These are phyloP conservation scores for Ascidia mentula DNA, from an alignment of 23 tunicate genomes.

Conservation along the genomic window DNA sequence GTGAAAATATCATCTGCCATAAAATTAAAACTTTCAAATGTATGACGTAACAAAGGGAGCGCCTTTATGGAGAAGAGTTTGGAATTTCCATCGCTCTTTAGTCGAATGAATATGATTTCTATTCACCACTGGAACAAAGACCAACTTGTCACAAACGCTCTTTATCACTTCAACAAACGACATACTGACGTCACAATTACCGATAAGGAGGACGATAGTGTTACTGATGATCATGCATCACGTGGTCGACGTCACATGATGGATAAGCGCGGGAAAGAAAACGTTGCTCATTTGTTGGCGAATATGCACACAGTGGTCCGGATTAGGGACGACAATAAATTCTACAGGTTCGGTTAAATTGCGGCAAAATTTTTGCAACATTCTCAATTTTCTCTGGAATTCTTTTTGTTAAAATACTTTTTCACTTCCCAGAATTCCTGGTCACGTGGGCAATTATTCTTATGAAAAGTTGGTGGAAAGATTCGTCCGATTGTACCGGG, in stretches of 20 bases:
- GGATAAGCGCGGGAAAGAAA: conserved; percentile 65
- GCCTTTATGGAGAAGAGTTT: conserved; percentile 80
- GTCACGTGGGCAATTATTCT: conserved; percentile 77
- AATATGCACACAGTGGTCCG: conserved; percentile 74
- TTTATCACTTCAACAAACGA: conserved; percentile 51
- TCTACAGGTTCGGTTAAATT: conserved; percentile 57
- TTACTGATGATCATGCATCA: conserved; percentile 7
- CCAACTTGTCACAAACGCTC: conserved; percentile 74
- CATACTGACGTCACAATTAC: conserved; percentile 20
- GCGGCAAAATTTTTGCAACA: not conserved
- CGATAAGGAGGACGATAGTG: conserved; percentile 32
- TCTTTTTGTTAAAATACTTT: not conserved
- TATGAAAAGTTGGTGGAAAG: conserved; percentile 79
- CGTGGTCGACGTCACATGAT: conserved; percentile 50
- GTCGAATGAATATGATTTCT: conserved; percentile 53
- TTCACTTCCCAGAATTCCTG: conserved; percentile 40
- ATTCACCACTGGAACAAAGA: conserved; percentile 82
- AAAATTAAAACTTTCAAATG: not conserved
- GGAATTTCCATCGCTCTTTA: conserved; percentile 82
- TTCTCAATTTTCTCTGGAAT: not conserved
- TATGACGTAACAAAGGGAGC: conserved; percentile 29
- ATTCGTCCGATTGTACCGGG: conserved; percentile 55
- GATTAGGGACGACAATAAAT: conserved; percentile 67
- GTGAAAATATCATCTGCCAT: not conserved
- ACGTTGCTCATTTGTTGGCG: conserved; percentile 80